Conservation (phyloP, 1,140 invertebrate species). For the Lordiphosa stackelbergi region DNA sequence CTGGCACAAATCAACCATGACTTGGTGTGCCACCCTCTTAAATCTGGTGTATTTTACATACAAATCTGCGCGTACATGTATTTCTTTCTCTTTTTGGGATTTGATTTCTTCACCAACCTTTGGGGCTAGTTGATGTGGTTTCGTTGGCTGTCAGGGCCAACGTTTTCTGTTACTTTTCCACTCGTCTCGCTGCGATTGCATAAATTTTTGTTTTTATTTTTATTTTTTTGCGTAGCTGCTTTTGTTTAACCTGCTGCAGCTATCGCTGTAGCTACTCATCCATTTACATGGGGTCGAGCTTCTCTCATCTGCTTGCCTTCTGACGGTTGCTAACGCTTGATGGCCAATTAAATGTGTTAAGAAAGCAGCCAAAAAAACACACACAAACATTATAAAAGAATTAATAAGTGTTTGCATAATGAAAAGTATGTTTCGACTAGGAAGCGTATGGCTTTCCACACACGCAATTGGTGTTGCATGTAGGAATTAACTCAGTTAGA, state of each 20-base stretch:
- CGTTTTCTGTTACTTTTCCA: too few species aligned
- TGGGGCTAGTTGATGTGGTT: too few species aligned
- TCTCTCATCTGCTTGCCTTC: constrained; percentile 15
- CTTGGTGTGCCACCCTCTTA: too few species aligned
- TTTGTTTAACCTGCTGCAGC: too few species aligned
- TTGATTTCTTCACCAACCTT: too few species aligned
- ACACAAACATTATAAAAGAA: constrained; percentile 46
- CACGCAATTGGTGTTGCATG: constrained; percentile 33
- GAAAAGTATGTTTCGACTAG: constrained; percentile 37
- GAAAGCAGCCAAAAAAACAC: constrained; percentile 18
- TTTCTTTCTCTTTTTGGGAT: too few species aligned
- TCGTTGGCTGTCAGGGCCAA: too few species aligned
- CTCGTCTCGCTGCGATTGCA: too few species aligned
- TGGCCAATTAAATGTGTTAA: constrained; percentile 56
- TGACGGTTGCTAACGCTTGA: constrained; percentile 33
- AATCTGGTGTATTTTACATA: too few species aligned
- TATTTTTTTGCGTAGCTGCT: constrained; percentile 2
- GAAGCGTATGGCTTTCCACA: constrained; percentile 33
- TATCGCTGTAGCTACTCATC: neutral
- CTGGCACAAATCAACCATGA: too few species aligned
- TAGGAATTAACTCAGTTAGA: constrained; percentile 37
- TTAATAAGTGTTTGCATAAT: constrained; percentile 62
- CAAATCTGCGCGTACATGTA: too few species aligned
- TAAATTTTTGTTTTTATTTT: neutral
- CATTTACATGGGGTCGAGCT: constrained; percentile 15